phyloP scores from a whole-genome alignment of 2,113 vertebrate species.

The Scomber scombrus region DNA sequence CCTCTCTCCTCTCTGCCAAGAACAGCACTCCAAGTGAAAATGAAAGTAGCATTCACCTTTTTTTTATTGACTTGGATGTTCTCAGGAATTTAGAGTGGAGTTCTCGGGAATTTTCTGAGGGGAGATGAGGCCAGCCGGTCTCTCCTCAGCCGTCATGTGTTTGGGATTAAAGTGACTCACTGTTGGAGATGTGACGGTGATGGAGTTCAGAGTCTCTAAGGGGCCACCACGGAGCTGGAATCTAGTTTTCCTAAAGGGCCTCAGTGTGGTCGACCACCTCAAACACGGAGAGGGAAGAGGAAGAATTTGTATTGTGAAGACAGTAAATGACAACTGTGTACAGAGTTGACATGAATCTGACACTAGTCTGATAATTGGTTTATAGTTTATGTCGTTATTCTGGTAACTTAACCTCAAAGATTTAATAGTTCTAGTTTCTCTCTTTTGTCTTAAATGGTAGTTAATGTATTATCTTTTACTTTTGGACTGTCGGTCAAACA shows the following conservation, averaged over 20 bases:
- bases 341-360: no score
- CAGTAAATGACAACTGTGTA: no score
- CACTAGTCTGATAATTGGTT: no score
- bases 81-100: background rate
- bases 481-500: no score
- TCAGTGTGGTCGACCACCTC: background rate
- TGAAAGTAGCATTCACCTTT: background rate
- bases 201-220: constrained; percentile 29
- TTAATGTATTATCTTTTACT: no score
- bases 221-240: constrained; percentile 1
- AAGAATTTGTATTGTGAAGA: background rate
- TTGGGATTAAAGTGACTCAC: constrained; percentile 51
- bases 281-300: background rate
- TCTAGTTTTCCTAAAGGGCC: background rate
- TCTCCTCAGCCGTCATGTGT: constrained; percentile 51
- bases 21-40: background rate
- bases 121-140: constrained; percentile 5
- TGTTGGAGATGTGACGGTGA: constrained; percentile 29
- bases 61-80: background rate
- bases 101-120: constrained; percentile 1
- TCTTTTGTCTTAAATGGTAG: no score
- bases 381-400: no score
- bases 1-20: background rate
- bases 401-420: no score
- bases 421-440: no score